phyloP scores from a whole-genome alignment of 2,797 vertebrate genomes.

The Odontamblyopus lacepedii region DNA sequence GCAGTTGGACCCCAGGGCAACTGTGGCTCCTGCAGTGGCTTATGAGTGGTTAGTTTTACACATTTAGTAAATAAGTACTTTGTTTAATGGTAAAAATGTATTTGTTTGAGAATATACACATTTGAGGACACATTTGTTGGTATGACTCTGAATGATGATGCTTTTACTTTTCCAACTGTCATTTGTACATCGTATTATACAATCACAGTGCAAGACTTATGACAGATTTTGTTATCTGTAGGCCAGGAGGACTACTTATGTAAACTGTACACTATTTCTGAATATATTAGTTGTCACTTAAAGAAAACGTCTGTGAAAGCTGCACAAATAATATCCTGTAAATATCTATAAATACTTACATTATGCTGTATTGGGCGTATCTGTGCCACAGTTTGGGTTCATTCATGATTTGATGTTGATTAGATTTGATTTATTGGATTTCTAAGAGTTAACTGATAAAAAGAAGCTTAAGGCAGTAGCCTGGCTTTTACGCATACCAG shows the following conservation, averaged over 20 bases:
- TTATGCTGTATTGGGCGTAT: no score
- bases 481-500: background rate
- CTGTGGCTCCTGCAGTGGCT: no score
- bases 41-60: no score
- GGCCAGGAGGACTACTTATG: background rate
- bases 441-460: background rate
- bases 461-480: background rate
- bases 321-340: no score
- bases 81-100: background rate
- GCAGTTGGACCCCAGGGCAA: no score
- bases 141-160: background rate
- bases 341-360: no score
- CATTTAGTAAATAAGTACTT: no score
- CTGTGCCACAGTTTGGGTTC: background rate
- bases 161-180: background rate
- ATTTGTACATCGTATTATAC: background rate
- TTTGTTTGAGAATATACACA: no score
- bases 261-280: background rate
- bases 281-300: no score
- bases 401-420: background rate
- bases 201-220: background rate
- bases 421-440: background rate
- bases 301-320: no score
- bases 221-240: background rate
- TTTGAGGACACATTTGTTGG: no score